Base-by-base conservation (phyloP, 2,888 invertebrate genomes). In the Spodoptera picta region DNA sequence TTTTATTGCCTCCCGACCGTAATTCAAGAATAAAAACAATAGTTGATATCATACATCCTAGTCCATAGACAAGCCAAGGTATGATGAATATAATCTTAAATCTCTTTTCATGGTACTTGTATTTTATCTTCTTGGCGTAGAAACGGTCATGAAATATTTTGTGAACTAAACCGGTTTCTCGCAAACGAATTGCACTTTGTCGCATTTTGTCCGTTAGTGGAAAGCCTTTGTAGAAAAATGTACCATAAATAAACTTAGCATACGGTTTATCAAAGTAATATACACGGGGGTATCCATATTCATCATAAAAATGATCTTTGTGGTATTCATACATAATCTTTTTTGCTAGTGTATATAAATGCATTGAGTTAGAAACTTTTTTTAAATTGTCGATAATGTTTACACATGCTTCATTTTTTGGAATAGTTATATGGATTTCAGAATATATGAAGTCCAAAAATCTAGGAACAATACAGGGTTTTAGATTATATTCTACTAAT, bases 171-270 rank as follows among this genome's bases (percentile, higher is more conserved):
- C 80, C 79, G 47, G 45, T 69, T 54, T 79, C 69, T 48, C 48
- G 64, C 23, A 80, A 47, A n/a, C 63, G 59, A 23, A 77, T 55
- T 0, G 60, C 48, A 19, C 63, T 71, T 42, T 52, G 31, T 14
- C 54, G 27, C 49, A 79, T 60, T 49, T 55, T 65, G 10, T 60
- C 48, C 0, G 67, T 47, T 31, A 80, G 11, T 11, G 79, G 79
- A 43, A 59, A 80, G 0, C 73, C 78, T 60, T 80, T 80, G 19
- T 75, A 69, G 43, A 80, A 80, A 54, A 42, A 71, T 9, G 24
- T 66, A 9, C 42, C 51, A 2, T 54, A 56, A 14, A 63, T 68
- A 41, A 54, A 56, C 54, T 55, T 70, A 31, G 6, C 48, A 31
- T 45, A 66, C 4, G 57, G 65, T 41, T 69, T 64, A 0, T 69